Evolutionary conservation across 2,113 vertebrate genomes (phyloP), one percentile per base, ranked within the genome.

Genomic region (Sebastes fasciatus): DNA sequence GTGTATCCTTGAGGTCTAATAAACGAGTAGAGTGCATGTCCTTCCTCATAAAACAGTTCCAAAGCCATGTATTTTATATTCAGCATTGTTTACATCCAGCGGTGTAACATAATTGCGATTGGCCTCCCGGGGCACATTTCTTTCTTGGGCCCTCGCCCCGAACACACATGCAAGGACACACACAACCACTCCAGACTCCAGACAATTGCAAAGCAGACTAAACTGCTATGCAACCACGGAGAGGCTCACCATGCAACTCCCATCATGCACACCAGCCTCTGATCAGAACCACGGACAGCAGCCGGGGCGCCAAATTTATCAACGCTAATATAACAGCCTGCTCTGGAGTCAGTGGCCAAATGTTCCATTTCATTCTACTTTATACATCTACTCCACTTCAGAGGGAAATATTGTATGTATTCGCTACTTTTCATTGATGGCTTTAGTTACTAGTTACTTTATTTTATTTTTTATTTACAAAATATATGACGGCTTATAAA

Each of bases 211-310:
- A 58, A 60, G 57, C 10, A 26, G 21, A 14, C 6, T 40, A 16
- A 4, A 3, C 9, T 17, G 34, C 4, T 63, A 8, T 42, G 8
- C 19, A 4, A 40, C 34, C 61, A 63, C 4, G 14, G 14, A 14
- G 1, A 40, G 14, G 8, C 61, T 42, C 61, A 19, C 8, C 34
- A 43, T 64, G 40, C 40, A 43, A 5, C 61, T 63, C 61, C 34
- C 61, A 26, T 62, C 61, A 26, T 62, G 60, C 26, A 34, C 9
- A 40, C 6, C 14, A 17, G 6, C 7, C 60, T 62, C 8, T 40
- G 60, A 62, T 62, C 60, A 62, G 60, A 13, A 62, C 60, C 60
- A 26, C 54, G n/a, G 57, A 23, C 57, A 62, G 60, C 60, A 62
- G 60, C 26, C 26, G 4, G 40, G 40, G 14, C 2, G 16, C 26